These are phyloP conservation scores for Mus minutoides DNA, from an alignment of 2,797 vertebrate genomes.

Conservation along the genomic window DNA sequence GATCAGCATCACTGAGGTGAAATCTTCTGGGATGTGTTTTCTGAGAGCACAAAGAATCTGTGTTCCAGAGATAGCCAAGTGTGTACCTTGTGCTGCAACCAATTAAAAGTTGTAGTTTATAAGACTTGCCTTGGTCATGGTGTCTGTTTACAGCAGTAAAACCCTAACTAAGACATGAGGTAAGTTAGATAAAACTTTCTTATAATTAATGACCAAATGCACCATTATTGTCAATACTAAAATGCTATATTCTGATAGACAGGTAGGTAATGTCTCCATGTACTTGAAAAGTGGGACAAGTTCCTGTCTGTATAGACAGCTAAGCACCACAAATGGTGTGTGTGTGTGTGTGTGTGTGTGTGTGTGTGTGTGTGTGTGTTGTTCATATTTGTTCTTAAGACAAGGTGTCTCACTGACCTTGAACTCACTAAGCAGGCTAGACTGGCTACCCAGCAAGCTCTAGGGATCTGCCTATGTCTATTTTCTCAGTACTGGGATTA, in stretches of 20 bases:
- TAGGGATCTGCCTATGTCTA: not conserved
- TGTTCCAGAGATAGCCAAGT: no score
- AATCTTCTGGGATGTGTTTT: no score
- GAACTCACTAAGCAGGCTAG: not conserved
- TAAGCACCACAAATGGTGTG: not conserved
- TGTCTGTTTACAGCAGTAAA: not conserved
- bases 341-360: not conserved
- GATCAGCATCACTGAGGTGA: no score
- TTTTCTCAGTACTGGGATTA: not conserved
- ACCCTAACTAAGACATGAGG: not conserved
- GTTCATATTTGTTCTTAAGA: not conserved
- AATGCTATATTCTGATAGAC: constrained; percentile 32
- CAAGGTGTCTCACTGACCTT: not conserved
- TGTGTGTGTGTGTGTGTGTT: no score
- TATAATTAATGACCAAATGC: constrained; percentile 53
- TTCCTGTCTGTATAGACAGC: not conserved
- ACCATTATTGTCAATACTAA: not conserved
- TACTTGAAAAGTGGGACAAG: not conserved
- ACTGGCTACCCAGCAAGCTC: not conserved
- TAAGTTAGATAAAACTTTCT: constrained; percentile 4
- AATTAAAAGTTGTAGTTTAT: no score
- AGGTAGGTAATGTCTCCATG: constrained; percentile 30
- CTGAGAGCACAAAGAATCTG: no score
- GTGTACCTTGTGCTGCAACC: no score
- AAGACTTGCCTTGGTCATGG: no score